These are phyloP conservation scores for Oxyura jamaicensis DNA, from an alignment of 2,113 vertebrate species.

Conservation along the genomic window DNA sequence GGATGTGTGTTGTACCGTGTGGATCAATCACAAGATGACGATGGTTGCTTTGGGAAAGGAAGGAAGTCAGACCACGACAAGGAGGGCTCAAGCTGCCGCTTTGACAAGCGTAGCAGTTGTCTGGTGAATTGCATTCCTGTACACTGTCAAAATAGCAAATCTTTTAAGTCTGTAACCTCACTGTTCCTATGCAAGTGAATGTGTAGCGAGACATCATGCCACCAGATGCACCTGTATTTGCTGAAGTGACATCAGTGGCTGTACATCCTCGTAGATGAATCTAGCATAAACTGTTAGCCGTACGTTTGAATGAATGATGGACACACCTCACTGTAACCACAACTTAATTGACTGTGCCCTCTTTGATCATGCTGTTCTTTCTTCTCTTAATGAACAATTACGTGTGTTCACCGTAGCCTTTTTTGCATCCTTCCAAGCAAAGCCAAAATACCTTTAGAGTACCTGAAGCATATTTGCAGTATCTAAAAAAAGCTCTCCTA, in stretches of 20 bases:
- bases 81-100: background rate
- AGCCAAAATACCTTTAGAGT: constrained; percentile 1
- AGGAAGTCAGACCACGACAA: fast-evolving
- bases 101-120: background rate
- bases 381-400: background rate
- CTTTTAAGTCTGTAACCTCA: background rate
- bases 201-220: background rate
- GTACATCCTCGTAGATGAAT: background rate
- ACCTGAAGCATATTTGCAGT: background rate
- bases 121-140: background rate
- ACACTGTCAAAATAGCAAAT: background rate
- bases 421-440: background rate
- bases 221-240: background rate
- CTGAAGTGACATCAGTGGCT: background rate
- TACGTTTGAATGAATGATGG: background rate
- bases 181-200: background rate
- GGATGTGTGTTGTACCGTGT: background rate
- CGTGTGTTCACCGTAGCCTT: background rate
- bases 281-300: background rate
- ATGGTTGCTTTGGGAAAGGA: background rate
- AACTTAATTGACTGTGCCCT: background rate
- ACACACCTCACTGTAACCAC: background rate
- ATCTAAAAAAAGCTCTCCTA: background rate
- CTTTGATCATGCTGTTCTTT: background rate
- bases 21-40: background rate